Evolutionary conservation across 2,113 vertebrate genomes (phyloP).

Genomic region (Indicator maculatus): DNA sequence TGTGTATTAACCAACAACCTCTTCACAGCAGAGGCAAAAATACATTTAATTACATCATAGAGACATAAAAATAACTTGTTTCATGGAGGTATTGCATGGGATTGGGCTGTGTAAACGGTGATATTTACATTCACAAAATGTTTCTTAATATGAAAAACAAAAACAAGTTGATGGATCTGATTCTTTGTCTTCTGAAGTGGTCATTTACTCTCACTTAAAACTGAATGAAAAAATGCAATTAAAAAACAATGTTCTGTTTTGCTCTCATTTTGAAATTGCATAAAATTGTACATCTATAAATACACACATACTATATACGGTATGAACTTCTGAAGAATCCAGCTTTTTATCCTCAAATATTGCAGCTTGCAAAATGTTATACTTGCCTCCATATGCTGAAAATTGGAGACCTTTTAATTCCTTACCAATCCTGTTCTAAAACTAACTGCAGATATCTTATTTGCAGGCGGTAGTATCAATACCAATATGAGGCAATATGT

Average conservation of each 20-base stretch:
- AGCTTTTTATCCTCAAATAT: background rate
- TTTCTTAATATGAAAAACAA: background rate
- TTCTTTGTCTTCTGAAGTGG: background rate
- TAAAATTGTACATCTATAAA: background rate
- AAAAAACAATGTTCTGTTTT: background rate
- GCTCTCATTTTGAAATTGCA: background rate
- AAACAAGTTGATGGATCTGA: background rate
- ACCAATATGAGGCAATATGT: background rate
- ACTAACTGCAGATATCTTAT: background rate
- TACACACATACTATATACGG: background rate
- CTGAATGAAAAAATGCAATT: background rate
- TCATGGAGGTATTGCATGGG: background rate
- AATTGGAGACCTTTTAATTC: background rate
- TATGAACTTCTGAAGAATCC: background rate
- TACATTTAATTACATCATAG: constrained; percentile 6
- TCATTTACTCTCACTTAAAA: constrained; percentile 20
- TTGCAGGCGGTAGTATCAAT: background rate
- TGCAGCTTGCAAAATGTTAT: background rate
- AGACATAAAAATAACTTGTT: constrained; percentile 18
- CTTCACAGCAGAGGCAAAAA: constrained; percentile 6
- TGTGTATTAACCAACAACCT: background rate
- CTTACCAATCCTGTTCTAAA: background rate
- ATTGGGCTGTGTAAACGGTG: background rate
- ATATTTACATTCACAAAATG: background rate
- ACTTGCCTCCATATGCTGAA: background rate